Percentiles rank a stretch among this genome's conserved stretches.
These are phyloP conservation scores for Hemibates koningsi DNA, from an alignment of 2,113 vertebrate genomes.

Conservation along the genomic window DNA sequence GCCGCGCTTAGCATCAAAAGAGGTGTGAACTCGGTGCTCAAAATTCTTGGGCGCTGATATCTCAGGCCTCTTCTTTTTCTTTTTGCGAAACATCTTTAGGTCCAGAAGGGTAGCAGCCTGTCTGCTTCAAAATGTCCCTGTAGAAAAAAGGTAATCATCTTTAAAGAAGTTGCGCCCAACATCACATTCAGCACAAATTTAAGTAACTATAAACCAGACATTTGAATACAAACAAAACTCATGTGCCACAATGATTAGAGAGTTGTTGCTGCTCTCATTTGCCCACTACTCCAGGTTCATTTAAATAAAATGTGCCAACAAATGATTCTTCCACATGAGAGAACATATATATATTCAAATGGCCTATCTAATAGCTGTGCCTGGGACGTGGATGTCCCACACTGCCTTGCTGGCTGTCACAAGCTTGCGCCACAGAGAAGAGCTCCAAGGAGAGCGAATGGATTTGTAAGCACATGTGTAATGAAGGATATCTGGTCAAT, in stretches of 20 bases:
- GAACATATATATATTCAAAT: background rate
- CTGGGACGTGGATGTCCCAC: background rate
- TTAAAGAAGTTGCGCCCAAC: background rate
- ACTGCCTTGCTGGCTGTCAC: conserved; percentile 14
- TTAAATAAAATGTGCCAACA: background rate
- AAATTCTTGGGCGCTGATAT: conserved; percentile 97
- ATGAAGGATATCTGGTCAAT: conserved; percentile 69
- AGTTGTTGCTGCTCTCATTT: background rate
- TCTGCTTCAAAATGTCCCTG: conserved; percentile 29
- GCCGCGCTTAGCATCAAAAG: conserved; percentile 89
- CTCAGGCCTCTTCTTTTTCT: conserved; percentile 98
- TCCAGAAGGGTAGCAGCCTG: conserved; percentile 39
- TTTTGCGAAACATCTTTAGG: conserved; percentile 92
- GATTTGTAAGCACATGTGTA: conserved; percentile 57
- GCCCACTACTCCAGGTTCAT: background rate
- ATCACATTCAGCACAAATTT: background rate
- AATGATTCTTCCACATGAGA: background rate
- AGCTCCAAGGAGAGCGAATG: conserved; percentile 41
- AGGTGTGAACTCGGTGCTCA: conserved; percentile 95
- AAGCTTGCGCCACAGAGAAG: conserved; percentile 20
- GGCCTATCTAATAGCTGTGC: background rate
- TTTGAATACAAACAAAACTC: conserved; percentile 12
- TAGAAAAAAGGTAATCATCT: background rate
- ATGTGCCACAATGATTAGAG: background rate
- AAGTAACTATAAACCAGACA: background rate